A percentile compares a stretch with the other conserved stretches of the same genome.
These are phyloP conservation scores for Congeria kusceri DNA, from an alignment of 2,888 invertebrate species.

Conservation along the genomic window DNA sequence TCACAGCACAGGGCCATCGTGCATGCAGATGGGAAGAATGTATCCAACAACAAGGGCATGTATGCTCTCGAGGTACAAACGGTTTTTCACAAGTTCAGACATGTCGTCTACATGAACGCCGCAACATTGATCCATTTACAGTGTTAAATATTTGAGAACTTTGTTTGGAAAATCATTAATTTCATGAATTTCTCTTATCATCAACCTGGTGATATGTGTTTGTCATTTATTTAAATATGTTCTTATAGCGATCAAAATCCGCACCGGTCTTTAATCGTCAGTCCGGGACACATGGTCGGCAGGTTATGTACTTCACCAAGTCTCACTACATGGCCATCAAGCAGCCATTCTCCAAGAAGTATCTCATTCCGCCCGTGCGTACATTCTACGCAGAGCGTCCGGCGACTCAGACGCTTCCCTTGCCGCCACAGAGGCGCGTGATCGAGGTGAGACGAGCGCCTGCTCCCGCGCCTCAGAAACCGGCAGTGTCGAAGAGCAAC, in stretches of 20 bases:
- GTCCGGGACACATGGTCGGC: neutral
- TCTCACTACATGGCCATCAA: constrained; percentile 49
- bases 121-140: too few relatives aligned
- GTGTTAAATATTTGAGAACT: neutral
- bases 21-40: constrained; percentile 9
- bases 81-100: too few relatives aligned
- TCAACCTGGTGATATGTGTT: neutral
- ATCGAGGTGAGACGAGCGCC: neutral
- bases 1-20: constrained; percentile 23
- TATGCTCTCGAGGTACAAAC: neutral
- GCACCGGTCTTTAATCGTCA: constrained; percentile 22
- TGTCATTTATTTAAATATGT: neutral
- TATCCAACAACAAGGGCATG: neutral
- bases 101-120: too few relatives aligned
- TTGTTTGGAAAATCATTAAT: too few relatives aligned
- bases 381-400: constrained; percentile 34
- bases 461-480: constrained; percentile 10
- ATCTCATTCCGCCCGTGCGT: constrained; percentile 34
- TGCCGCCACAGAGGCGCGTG: constrained; percentile 1
- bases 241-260: constrained; percentile 29
- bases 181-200: too few relatives aligned
- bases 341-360: constrained; percentile 48
- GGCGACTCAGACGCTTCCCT: neutral
- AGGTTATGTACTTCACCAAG: constrained; percentile 30
- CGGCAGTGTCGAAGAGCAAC: constrained; percentile 8